Conservation (phyloP, 2,113 vertebrate genomes). For the Oreochromis tanganicae region DNA sequence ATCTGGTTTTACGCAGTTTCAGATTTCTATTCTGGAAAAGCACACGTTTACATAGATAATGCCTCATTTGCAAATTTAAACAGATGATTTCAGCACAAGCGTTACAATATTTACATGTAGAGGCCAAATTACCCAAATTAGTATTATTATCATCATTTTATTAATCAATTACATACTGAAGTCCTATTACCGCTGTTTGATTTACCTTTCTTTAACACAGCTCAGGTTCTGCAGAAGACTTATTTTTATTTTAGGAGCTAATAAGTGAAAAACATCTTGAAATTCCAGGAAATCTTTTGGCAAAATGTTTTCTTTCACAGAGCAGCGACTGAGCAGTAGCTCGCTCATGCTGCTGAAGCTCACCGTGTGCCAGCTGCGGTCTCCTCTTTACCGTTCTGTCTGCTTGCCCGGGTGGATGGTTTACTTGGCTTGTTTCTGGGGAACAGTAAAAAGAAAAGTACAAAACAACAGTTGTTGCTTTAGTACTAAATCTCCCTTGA, state of each 20-base stretch:
- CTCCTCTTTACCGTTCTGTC: conserved; percentile 66
- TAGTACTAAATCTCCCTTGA: not conserved
- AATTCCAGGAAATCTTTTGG: conserved; percentile 30
- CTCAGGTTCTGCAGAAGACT: not conserved
- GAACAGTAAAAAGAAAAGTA: conserved; percentile 42
- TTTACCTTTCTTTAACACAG: not conserved
- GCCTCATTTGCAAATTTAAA: not conserved
- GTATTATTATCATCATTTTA: not conserved
- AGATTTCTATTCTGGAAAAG: not conserved
- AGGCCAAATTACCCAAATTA: not conserved
- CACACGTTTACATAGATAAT: not conserved
- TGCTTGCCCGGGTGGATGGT: conserved; percentile 68
- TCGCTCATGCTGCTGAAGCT: conserved; percentile 29
- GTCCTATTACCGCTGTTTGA: not conserved
- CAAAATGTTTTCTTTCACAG: conserved; percentile 36
- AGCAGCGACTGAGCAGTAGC: not conserved
- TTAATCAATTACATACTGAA: not conserved
- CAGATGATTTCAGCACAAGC: not conserved
- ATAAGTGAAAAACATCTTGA: conserved; percentile 1
- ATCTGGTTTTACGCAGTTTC: not conserved
- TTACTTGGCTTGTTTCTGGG: conserved; percentile 70
- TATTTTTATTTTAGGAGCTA: not conserved
- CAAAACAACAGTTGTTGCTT: conserved; percentile 23
- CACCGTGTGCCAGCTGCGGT: conserved; percentile 56
- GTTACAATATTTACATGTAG: not conserved